Base-by-base conservation (phyloP, 2,113 vertebrate genomes). In the Cettia cetti region DNA sequence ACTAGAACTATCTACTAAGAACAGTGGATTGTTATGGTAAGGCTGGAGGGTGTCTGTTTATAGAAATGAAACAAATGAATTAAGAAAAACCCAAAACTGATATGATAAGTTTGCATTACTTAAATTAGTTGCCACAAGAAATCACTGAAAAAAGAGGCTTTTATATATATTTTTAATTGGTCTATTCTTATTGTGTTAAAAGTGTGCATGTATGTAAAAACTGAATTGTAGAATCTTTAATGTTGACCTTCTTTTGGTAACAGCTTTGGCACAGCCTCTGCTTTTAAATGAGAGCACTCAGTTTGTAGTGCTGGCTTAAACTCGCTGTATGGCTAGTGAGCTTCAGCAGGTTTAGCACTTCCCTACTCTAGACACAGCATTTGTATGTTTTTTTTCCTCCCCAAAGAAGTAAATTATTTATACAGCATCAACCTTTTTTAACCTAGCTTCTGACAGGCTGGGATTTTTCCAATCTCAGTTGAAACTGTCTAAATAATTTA, bases 401-500 rank as follows among this genome's bases (percentile, higher is more conserved):
- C 88, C 37, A 60, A 83, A 94, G 93, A 71, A 93, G 86, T 98
- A 95, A 97, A 98, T 98, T 98, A 98, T 98, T 98, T 96, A 98
- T 97, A 86, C 37, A 95, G 92, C 70, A 96, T 95, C 94, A 97
- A 95, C 94, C 94, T 97, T 97, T 98, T 97, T 97, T 95, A 97
- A 96, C 93, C 65, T 86, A 95, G 96, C 96, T 97, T 97, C 97
- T 97, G 96, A 97, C 97, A 97, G 92, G 89, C 92, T 97, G 92
- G 96, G 89, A 90, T 97, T 97, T 97, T 97, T 97, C 96, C 97
- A 97, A 68, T 97, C 96, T 97, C 54, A 27, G 86, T 79, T 95
- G 97, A 97, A 97, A 95, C 88, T 82, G 86, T 96, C 92, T 98
- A 97, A 98, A 98, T 98, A 97, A 98, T 98, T 98, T 97, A 98